A percentile compares a stretch with the other conserved stretches of the same genome.
These are phyloP conservation scores for Dendrolimus punctatus DNA, from an alignment of 1,140 invertebrate species.

Conservation along the genomic window DNA sequence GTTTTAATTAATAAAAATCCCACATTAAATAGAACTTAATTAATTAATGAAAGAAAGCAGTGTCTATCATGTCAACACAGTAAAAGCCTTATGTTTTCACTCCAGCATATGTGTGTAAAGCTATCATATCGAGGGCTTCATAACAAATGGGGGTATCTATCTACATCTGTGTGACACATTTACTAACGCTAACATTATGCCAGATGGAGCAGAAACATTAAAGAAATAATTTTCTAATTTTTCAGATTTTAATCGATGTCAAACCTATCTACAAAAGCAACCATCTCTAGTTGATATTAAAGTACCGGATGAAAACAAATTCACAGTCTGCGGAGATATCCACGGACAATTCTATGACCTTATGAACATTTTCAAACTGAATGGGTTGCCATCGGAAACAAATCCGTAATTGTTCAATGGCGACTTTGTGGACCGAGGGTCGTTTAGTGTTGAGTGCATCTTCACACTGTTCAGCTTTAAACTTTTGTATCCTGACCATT, in stretches of 20 bases:
- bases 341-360: conserved; percentile 99
- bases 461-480: conserved; percentile 98
- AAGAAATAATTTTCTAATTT: conserved; percentile 29
- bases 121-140: too few species aligned
- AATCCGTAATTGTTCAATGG: conserved; percentile 99
- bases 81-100: too few species aligned
- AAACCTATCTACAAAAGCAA: conserved; percentile 88
- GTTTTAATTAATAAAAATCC: too few species aligned
- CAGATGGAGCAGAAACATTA: too few species aligned
- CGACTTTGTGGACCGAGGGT: conserved; percentile 99
- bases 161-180: too few species aligned
- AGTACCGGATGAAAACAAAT: conserved; percentile 91
- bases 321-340: conserved; percentile 99
- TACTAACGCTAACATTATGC: too few species aligned
- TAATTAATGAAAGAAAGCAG: too few species aligned
- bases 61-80: too few species aligned
- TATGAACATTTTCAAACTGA: conserved; percentile 97
- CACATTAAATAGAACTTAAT: too few species aligned
- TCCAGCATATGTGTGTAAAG: too few species aligned
- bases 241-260: conserved; percentile 93
- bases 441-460: conserved; percentile 99
- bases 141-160: too few species aligned
- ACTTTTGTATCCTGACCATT: conserved; percentile 96
- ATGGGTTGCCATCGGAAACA: conserved; percentile 93
- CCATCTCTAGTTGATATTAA: conserved; percentile 93